Conservation (phyloP, 2,113 vertebrate genomes). For the Cavia aperea region DNA sequence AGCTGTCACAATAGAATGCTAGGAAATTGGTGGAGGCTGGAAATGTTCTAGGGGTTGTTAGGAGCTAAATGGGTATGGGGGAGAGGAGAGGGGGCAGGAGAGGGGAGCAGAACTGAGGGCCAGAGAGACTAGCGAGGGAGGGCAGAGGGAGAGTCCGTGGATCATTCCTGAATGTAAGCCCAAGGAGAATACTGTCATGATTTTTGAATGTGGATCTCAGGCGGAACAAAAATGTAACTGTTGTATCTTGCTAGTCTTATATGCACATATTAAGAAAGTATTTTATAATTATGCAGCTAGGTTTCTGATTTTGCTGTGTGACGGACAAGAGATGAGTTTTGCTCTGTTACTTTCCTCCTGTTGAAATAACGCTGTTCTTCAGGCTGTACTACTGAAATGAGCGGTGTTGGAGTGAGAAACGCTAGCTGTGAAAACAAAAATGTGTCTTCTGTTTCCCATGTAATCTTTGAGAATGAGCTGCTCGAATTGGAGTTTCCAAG, state of each 20-base stretch:
- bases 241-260: background rate
- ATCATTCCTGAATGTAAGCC: background rate
- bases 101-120: background rate
- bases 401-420: constrained; percentile 12
- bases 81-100: background rate
- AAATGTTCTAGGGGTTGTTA: background rate
- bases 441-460: constrained; percentile 7
- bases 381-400: background rate
- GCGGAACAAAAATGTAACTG: background rate
- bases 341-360: background rate
- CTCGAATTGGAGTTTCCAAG: background rate
- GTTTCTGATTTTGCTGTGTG: constrained; percentile 3
- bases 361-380: background rate
- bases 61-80: background rate
- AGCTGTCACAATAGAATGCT: background rate
- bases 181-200: background rate
- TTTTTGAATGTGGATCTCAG: background rate
- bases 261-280: background rate
- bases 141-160: background rate
- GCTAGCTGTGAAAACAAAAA: constrained; percentile 38
- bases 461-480: background rate
- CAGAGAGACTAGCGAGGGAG: background rate
- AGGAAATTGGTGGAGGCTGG: background rate
- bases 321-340: background rate
- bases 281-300: background rate